These are phyloP conservation scores for Euphydryas editha DNA, from an alignment of 2,888 invertebrate genomes.

Conservation along the genomic window DNA sequence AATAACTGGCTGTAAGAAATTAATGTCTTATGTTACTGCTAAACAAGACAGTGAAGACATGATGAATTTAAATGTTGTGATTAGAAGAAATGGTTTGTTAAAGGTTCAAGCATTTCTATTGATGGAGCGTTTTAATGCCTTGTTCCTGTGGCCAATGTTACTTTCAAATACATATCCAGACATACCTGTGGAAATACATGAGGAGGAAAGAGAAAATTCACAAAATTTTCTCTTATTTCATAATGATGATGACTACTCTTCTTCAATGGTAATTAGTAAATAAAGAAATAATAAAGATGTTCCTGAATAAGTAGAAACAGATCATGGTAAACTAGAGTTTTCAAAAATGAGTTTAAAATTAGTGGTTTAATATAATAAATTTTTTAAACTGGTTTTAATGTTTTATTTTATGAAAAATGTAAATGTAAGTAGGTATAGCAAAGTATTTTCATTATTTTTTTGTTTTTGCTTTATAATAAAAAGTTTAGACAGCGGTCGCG, in stretches of 20 bases:
- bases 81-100: slow-evolving; percentile 52
- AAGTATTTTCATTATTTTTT: no score
- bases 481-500: no score
- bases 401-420: no score
- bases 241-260: slow-evolving; percentile 17
- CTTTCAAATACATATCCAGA: slow-evolving; percentile 52
- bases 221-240: slow-evolving; percentile 14
- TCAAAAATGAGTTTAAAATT: neutral
- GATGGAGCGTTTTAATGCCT: slow-evolving; percentile 58
- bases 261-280: slow-evolving; percentile 10
- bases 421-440: no score
- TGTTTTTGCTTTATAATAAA: no score
- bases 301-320: neutral
- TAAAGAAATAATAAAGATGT: neutral
- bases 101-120: slow-evolving; percentile 52
- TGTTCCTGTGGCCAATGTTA: slow-evolving; percentile 69
- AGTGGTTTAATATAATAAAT: no score
- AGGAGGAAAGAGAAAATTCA: neutral
- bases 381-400: no score
- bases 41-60: slow-evolving; percentile 35
- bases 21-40: slow-evolving; percentile 53
- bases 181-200: slow-evolving; percentile 4
- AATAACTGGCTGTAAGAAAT: slow-evolving; percentile 62
- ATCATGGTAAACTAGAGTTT: neutral
- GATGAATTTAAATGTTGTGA: slow-evolving; percentile 48